Conservation (phyloP, 2,113 vertebrate genomes). For the Ictidomys tridecemlineatus region DNA sequence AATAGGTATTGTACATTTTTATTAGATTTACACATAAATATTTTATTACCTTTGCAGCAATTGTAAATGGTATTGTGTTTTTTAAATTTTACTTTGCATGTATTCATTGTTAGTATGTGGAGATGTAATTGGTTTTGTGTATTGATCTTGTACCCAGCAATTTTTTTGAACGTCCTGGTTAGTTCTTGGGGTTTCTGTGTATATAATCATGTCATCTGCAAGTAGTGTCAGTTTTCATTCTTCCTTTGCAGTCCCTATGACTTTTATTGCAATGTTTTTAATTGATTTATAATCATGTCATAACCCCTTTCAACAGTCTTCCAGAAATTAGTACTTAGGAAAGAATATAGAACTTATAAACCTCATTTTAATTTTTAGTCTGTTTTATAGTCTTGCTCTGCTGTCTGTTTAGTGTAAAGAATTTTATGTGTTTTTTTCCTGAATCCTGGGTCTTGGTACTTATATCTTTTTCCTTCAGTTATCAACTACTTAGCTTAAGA, state of each 20-base stretch:
- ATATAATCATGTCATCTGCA: not conserved
- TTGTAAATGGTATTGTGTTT: not conserved
- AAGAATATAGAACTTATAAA: not conserved
- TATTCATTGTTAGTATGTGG: not conserved
- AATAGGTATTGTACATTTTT: not conserved
- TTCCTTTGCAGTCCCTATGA: not conserved
- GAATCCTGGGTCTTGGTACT: not conserved
- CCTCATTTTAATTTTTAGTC: not conserved
- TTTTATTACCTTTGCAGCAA: not conserved
- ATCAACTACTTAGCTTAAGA: not conserved
- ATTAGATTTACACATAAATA: not conserved
- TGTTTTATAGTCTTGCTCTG: not conserved
- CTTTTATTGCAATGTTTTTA: not conserved
- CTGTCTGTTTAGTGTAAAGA: not conserved
- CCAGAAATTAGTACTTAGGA: not conserved
- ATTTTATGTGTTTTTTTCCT: slow-evolving; percentile 8
- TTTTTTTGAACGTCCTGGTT: slow-evolving; percentile 27
- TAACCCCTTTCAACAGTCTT: not conserved
- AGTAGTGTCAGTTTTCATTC: not conserved
- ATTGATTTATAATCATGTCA: not conserved
- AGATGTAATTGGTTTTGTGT: not conserved
- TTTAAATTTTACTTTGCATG: not conserved
- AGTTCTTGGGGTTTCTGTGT: not conserved
- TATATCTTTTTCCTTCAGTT: not conserved
- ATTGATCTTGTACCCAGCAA: not conserved